These are phyloP conservation scores for Phorcus lineatus DNA, from an alignment of 2,888 invertebrate species.

Conservation along the genomic window DNA sequence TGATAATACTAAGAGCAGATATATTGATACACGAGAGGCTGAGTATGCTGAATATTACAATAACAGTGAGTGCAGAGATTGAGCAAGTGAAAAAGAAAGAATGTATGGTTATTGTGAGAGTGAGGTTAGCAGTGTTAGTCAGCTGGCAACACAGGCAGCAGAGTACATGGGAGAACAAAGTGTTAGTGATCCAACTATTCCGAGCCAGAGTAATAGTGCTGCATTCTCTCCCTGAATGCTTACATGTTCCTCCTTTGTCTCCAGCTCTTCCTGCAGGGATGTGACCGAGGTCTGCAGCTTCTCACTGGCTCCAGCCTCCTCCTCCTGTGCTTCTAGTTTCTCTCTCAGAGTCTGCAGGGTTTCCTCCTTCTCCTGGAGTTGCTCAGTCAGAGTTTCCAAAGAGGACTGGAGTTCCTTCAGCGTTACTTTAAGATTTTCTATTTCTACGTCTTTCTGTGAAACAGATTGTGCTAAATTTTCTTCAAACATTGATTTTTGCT, in stretches of 20 bases:
- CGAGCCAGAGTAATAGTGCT: neutral
- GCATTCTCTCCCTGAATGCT: neutral
- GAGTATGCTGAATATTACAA: neutral
- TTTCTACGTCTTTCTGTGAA: neutral
- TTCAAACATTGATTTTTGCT: neutral
- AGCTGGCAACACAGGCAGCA: neutral
- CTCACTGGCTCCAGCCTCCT: neutral
- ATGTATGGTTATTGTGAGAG: neutral
- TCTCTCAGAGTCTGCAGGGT: neutral
- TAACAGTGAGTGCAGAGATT: neutral
- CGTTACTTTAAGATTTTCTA: neutral
- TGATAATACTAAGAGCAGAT: neutral
- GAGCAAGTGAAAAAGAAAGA: neutral
- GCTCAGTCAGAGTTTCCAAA: too few relatives aligned
- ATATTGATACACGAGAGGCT: neutral
- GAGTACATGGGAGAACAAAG: neutral
- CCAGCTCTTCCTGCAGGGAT: neutral
- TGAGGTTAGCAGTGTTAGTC: neutral
- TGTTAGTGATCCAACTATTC: neutral
- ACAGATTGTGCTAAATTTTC: neutral
- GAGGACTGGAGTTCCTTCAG: too few relatives aligned
- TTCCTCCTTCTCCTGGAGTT: neutral
- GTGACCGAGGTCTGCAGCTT: neutral
- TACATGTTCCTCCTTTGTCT: constrained; percentile 13
- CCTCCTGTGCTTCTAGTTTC: neutral